phyloP scores from a whole-genome alignment of 2,888 invertebrate genomes.

The Pseudanteris insignis region DNA sequence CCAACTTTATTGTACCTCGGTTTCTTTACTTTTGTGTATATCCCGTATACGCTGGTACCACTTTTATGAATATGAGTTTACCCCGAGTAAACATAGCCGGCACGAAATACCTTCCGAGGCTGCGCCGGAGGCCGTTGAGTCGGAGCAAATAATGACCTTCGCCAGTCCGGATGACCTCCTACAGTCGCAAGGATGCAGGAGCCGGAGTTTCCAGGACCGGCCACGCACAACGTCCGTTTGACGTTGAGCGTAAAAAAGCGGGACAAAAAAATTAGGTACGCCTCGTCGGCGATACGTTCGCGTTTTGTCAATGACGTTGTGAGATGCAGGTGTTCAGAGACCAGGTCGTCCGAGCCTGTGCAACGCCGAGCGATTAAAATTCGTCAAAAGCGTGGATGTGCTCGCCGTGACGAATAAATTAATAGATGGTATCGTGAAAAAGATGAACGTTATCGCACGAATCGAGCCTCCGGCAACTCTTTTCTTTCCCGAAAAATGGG shows the following conservation, averaged over 20 bases:
- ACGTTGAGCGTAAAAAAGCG: slow-evolving; percentile 8
- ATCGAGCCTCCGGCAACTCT: slow-evolving; percentile 11
- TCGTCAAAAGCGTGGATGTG: slow-evolving; percentile 7
- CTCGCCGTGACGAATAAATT: slow-evolving; percentile 11
- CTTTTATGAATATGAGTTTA: slow-evolving; percentile 50
- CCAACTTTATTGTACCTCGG: slow-evolving; percentile 24
- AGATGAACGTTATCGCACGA: slow-evolving; percentile 10
- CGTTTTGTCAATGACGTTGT: slow-evolving; percentile 11
- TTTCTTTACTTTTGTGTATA: slow-evolving; percentile 31
- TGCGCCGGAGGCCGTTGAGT: slow-evolving; percentile 56
- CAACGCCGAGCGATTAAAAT: slow-evolving; percentile 1
- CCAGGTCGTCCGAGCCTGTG: not conserved
- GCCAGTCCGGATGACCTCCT: slow-evolving; percentile 36
- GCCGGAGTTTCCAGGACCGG: slow-evolving; percentile 32
- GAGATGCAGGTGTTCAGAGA: slow-evolving; percentile 5
- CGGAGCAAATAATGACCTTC: slow-evolving; percentile 48
- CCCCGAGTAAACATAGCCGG: slow-evolving; percentile 55
- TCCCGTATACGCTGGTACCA: slow-evolving; percentile 18
- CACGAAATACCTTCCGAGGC: slow-evolving; percentile 60
- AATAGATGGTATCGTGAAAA: slow-evolving; percentile 16
- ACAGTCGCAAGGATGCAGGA: slow-evolving; percentile 38
- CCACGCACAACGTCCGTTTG: slow-evolving; percentile 27
- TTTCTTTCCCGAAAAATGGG: slow-evolving; percentile 8
- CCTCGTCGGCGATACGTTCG: not conserved
- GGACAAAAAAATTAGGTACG: not conserved